These are phyloP conservation scores for Macrosoma leucophasiata DNA, from an alignment of 2,888 invertebrate species.

Conservation along the genomic window DNA sequence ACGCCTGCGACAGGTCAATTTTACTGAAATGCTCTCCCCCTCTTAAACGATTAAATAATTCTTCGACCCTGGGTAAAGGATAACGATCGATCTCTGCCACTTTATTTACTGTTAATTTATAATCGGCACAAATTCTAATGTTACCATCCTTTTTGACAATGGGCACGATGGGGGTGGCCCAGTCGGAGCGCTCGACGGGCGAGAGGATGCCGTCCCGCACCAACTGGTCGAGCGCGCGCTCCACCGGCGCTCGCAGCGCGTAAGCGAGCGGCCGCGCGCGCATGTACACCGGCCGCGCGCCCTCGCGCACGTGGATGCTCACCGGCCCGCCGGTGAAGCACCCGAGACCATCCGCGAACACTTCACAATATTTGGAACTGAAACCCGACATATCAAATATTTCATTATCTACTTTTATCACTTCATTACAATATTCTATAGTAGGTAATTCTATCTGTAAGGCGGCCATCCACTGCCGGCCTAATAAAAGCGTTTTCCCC, in stretches of 20 bases:
- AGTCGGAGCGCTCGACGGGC: conserved; percentile 26
- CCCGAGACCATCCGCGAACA: no score
- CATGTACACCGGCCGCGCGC: no score
- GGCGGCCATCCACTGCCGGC: no score
- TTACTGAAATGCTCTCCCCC: no score
- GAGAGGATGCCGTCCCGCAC: conserved; percentile 24
- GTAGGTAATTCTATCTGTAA: no score
- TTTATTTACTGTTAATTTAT: conserved; percentile 29
- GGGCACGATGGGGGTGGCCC: conserved; percentile 29
- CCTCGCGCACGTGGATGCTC: conserved; percentile 15
- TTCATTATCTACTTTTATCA: no score
- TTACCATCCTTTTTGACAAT: conserved; percentile 29
- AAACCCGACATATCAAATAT: no score
- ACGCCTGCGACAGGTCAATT: no score
- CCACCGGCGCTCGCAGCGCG: conserved; percentile 23
- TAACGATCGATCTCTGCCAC: conserved; percentile 28
- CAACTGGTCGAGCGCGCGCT: conserved; percentile 21
- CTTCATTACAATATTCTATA: no score
- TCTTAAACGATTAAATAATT: no score
- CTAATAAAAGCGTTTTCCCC: no score
- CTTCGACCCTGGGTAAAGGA: conserved; percentile 25
- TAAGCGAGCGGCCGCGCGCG: conserved; percentile 18
- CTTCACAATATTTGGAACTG: no score
- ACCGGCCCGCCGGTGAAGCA: conserved; percentile 28
- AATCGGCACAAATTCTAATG: conserved; percentile 29